Base-by-base conservation (phyloP, 2,113 vertebrate species). In the Chaetodon trifascialis region DNA sequence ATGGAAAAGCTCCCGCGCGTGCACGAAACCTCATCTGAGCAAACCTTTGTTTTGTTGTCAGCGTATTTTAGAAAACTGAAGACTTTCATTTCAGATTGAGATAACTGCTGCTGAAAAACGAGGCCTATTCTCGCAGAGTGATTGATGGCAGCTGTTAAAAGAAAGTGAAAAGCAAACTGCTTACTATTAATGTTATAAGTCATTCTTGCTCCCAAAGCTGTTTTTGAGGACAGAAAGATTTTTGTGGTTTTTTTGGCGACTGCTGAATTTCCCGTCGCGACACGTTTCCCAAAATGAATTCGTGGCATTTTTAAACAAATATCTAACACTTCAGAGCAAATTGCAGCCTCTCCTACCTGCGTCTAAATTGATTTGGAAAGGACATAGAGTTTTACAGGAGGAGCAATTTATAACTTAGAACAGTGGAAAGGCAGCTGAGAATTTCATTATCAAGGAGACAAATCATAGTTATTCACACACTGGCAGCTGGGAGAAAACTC, bases 31-130 rank as follows among this genome's bases (percentile, higher is more conserved):
- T 79, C 70, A 67, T 75, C 34, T 11, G 60, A 36, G 30, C 40
- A 47, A 78, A 67, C 47, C 70, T 76, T 76, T 77, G 63, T 83
- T 63, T 70, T 60, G 44, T 40, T 80, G 54, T 47, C 71, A 65
- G 47, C 30, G 40, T 38, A 7, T 76, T 51, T 16, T 49, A 65
- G 11, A 56, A 49, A 49, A 69, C 15, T 44, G 65, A 73, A 49
- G 54, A 40, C 49, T 72, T 74, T 82, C 25, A 76, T 77, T 87
- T 70, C 23, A 40, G 69, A 52, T 83, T 70, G 14, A 73, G 75
- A 73, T 73, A 66, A 54, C 21, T n/a, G 72, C 23, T 14, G 16
- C 23, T 51, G 38, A 62, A 70, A 73, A 68, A n/a, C 59, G 79
- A 79, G 67, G 69, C 38, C 40, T 76, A 51, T 59, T 82, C 70